Evolutionary conservation across 2,113 vertebrate genomes (phyloP).

Genomic region (Geococcyx californianus): DNA sequence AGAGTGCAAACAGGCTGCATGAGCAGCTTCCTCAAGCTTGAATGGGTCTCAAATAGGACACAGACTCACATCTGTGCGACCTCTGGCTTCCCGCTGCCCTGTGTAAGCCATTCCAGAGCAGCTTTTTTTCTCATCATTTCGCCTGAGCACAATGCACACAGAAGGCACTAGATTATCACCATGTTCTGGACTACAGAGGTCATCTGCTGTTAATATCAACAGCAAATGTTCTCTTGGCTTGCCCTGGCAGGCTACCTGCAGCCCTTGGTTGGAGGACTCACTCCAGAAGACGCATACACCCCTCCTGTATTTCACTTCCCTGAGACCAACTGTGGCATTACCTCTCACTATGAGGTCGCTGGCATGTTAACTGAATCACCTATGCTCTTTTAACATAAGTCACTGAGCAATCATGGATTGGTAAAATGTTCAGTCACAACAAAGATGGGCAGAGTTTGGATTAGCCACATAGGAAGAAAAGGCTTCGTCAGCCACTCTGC

Average conservation of each 20-base stretch:
- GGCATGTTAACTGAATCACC: background rate
- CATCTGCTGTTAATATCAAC: background rate
- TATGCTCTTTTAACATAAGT: background rate
- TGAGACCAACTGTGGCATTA: background rate
- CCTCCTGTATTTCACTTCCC: background rate
- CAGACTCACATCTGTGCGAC: background rate
- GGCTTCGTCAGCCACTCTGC: background rate
- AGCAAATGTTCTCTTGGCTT: background rate
- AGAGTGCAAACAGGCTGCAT: background rate
- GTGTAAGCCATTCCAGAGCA: rapidly evolving
- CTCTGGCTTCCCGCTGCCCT: background rate
- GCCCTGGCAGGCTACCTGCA: background rate
- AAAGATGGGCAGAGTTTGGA: slow-evolving; percentile 27
- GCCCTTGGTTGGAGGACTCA: background rate
- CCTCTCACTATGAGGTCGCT: background rate
- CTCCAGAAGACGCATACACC: background rate
- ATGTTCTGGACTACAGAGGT: rapidly evolving
- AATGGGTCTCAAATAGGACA: background rate
- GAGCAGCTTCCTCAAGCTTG: background rate
- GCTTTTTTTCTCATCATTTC: background rate
- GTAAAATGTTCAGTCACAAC: slow-evolving; percentile 31
- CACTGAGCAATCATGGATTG: background rate
- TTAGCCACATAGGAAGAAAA: slow-evolving; percentile 42
- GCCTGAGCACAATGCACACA: rapidly evolving
- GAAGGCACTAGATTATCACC: background rate